A percentile compares a stretch with the other conserved stretches of the same genome.
Evolutionary conservation across 1,140 invertebrate species (phyloP).

Genomic region (Chionoecetes opilio): DNA sequence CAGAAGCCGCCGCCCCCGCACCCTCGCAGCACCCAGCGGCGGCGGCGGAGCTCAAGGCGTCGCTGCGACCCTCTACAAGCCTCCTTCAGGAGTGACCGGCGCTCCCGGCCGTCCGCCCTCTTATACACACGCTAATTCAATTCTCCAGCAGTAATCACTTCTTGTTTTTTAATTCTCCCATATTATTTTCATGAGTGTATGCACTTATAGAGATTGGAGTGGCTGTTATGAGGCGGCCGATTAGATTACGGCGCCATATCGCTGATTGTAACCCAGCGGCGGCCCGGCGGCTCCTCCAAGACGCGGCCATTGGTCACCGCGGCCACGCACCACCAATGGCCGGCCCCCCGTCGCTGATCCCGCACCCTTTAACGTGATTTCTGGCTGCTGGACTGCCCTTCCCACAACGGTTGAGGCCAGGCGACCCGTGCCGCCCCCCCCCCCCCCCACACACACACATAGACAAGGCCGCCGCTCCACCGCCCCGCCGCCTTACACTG

Average conservation of each 20-base stretch:
- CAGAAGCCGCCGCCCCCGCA: neutral
- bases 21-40: neutral
- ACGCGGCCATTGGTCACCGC: constrained; percentile 69
- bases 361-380: constrained; percentile 72
- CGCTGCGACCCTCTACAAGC: constrained; percentile 59
- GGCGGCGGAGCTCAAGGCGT: neutral
- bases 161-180: constrained; percentile 80
- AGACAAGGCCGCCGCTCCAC: neutral
- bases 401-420: constrained; percentile 59
- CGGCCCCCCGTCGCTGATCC: constrained; percentile 55
- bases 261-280: constrained; percentile 79
- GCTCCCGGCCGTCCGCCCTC: constrained; percentile 46
- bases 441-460: constrained; percentile 35
- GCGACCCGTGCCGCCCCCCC: neutral
- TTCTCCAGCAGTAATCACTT: constrained; percentile 76
- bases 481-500: neutral
- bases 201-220: constrained; percentile 81
- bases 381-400: constrained; percentile 47
- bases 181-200: constrained; percentile 80
- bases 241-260: constrained; percentile 80
- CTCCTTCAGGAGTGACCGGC: constrained; percentile 63
- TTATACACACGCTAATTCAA: constrained; percentile 77
- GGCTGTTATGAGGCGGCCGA: constrained; percentile 80
- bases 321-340: constrained; percentile 68
- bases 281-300: constrained; percentile 45